phyloP scores from a whole-genome alignment of 2,888 invertebrate genomes.

The Megamerina dolium region DNA sequence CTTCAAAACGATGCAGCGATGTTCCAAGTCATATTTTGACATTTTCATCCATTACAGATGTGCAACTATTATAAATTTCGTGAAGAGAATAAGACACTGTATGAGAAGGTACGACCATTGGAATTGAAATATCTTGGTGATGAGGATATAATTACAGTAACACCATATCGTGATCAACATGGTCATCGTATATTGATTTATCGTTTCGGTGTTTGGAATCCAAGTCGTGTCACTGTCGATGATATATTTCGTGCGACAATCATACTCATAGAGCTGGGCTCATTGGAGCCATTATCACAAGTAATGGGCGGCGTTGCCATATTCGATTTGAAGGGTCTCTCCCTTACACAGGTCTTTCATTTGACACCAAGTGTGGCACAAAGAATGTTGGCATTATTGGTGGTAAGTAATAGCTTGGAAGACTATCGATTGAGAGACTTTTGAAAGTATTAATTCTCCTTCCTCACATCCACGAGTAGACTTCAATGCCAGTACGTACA shows the following conservation, averaged over 20 bases:
- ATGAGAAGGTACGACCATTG: constrained; percentile 61
- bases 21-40: neutral
- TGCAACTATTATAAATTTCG: constrained; percentile 71
- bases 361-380: constrained; percentile 65
- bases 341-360: constrained; percentile 66
- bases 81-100: constrained; percentile 63
- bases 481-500: constrained; percentile 67
- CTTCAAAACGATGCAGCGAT: no score
- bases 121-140: constrained; percentile 62
- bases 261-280: constrained; percentile 64
- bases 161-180: constrained; percentile 69
- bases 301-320: constrained; percentile 71
- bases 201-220: constrained; percentile 71
- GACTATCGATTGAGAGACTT: neutral
- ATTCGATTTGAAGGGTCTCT: constrained; percentile 67
- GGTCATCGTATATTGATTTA: constrained; percentile 64
- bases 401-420: constrained; percentile 53
- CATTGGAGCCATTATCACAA: constrained; percentile 68
- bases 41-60: constrained; percentile 43
- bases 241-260: constrained; percentile 69
- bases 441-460: neutral
- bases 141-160: constrained; percentile 63
- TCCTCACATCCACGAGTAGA: constrained; percentile 52
- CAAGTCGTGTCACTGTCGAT: constrained; percentile 58
- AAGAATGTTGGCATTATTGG: constrained; percentile 63